Base-by-base conservation (phyloP, 1,140 invertebrate genomes). In the Dinoponera quadriceps region DNA sequence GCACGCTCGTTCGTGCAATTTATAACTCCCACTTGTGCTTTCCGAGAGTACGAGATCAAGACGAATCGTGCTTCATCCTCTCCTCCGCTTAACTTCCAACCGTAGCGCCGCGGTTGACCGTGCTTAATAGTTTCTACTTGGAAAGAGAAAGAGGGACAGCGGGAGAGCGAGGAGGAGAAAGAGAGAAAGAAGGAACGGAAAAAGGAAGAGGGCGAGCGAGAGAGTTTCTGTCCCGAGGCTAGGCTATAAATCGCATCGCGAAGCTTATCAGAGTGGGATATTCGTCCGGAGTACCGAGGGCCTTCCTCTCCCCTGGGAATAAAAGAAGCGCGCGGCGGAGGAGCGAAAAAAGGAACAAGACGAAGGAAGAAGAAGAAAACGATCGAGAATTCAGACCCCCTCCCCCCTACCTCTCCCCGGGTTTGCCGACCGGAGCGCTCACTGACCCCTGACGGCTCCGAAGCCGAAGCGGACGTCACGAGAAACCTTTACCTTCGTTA, bases 91-190 rank as follows among this genome's bases (percentile, higher is more conserved):
- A 86, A 74, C 77, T 62, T 78, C 66, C 80, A 75, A 75, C 85
- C 78, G 85, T 82, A 90, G 90, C 90, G 81, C 88, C 88, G 72
- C 65, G 85, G 48, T 78, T 62, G 86, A 85, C 73, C 29, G 38
- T 62, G 85, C 85, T 92, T 92, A 91, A 91, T 92, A 91, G 91
- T 91, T 91, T 91, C 90, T 88, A 90, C 85, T 89, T 86, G 66
- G 86, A 55, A 55, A 38, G 75, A 66, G 38, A 55, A 20, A 20
- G 54, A 55, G 54, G 5, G n/a, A 18, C 16, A 11, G n/a, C 20
- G 54, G 1, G 51, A 5, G 51, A 54, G 51, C 1, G 55, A 33
- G 55, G 49, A 25, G 57, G 18, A 38, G 9, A 16, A 22, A 68
- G 20, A 22, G 22, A 13, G 27, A 18, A 16, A 44, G 60, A 54